Conservation (phyloP, 2,888 invertebrate species). For the Podotricha telesiphe region DNA sequence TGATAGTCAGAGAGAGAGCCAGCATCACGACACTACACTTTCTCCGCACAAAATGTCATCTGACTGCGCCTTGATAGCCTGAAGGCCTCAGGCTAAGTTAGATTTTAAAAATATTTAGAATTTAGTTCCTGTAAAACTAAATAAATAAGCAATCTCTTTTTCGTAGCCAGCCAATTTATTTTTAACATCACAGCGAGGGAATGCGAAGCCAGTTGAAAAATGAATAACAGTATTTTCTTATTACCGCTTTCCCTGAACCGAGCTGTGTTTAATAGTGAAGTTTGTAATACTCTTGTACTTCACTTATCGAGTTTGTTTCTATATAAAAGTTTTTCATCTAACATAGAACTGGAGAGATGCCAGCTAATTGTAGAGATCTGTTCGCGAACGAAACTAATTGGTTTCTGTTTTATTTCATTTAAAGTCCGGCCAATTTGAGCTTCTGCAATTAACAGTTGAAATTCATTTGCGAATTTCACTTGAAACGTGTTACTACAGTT, state of each 20-base stretch:
- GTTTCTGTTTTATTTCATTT: conserved; percentile 24
- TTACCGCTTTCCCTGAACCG: background rate
- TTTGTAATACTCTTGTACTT: conserved; percentile 16
- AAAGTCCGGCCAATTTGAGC: conserved; percentile 13
- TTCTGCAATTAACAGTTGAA: conserved; percentile 18
- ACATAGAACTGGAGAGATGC: conserved; percentile 43
- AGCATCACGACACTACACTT: too few relatives aligned
- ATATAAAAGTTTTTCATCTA: conserved; percentile 43
- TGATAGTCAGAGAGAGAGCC: too few relatives aligned
- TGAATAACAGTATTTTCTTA: background rate
- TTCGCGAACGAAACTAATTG: conserved; percentile 30
- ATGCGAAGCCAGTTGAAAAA: background rate
- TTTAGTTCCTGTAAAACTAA: too few relatives aligned
- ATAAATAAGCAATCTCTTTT: too few relatives aligned
- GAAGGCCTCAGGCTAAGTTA: too few relatives aligned
- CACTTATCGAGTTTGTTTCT: conserved; percentile 36
- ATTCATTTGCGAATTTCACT: conserved; percentile 17
- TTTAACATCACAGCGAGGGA: background rate
- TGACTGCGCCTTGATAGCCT: too few relatives aligned
- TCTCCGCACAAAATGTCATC: too few relatives aligned
- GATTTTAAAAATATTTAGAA: too few relatives aligned
- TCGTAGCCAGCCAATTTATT: too few relatives aligned
- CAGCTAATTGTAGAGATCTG: conserved; percentile 41
- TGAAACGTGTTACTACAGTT: conserved; percentile 12
- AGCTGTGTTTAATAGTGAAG: conserved; percentile 9